phyloP scores from a whole-genome alignment of 1,140 invertebrate species.

The Meloidogyne hapla region DNA sequence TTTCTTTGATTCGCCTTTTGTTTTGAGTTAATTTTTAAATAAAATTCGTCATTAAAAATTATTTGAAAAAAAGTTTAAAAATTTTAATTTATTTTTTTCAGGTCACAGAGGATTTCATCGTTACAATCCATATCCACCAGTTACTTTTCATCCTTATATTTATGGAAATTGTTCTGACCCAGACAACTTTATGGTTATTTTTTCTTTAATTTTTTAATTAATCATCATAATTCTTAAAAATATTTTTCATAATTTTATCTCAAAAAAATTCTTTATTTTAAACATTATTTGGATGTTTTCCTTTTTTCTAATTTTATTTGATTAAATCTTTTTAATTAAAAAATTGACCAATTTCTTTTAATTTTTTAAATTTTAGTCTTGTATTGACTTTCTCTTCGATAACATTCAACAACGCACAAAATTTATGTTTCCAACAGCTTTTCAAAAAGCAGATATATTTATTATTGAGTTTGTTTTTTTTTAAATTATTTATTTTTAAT shows the following conservation, averaged over 20 bases:
- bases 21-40: too few relatives aligned
- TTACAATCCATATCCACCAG: slow-evolving; percentile 8
- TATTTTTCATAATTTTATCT: too few relatives aligned
- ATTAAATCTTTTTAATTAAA: neutral
- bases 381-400: neutral
- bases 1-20: too few relatives aligned
- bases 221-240: too few relatives aligned
- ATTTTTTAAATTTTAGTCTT: slow-evolving; percentile 17
- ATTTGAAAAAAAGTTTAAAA: too few relatives aligned
- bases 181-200: neutral
- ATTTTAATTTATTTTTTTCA: slow-evolving; percentile 2
- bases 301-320: too few relatives aligned
- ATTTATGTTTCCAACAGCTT: slow-evolving; percentile 10
- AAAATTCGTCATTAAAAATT: too few relatives aligned
- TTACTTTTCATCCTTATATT: slow-evolving; percentile 3
- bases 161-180: neutral
- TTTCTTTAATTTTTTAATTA: too few relatives aligned
- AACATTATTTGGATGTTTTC: too few relatives aligned
- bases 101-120: slow-evolving; percentile 16
- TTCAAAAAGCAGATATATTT: neutral
- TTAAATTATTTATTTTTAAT: neutral
- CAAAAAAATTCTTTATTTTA: too few relatives aligned
- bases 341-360: neutral
- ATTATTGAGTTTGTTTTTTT: slow-evolving; percentile 2
- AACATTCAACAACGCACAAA: slow-evolving; percentile 16